These are phyloP conservation scores for Stenolophus ochropezus DNA, from an alignment of 2,888 invertebrate species.

Conservation along the genomic window DNA sequence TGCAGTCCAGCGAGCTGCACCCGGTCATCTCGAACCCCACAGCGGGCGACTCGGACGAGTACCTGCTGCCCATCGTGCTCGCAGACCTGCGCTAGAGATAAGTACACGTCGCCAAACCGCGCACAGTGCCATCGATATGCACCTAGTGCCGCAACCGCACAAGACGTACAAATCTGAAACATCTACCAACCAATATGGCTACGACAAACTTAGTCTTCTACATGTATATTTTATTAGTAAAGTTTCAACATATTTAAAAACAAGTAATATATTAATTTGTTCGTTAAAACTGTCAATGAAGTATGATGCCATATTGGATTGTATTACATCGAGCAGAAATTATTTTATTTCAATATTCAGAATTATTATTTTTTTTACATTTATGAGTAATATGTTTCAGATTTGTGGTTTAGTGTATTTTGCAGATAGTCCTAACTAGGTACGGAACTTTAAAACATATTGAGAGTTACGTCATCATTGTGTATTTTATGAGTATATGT, in stretches of 20 bases:
- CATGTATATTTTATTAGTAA: neutral
- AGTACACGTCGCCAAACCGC: slow-evolving; percentile 50
- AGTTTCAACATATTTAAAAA: too few species aligned
- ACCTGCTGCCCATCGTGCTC: slow-evolving; percentile 76
- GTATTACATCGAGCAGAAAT: too few species aligned
- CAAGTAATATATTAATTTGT: too few species aligned
- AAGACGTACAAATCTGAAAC: neutral
- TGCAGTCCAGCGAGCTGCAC: slow-evolving; percentile 75
- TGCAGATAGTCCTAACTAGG: neutral
- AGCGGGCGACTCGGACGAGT: slow-evolving; percentile 76
- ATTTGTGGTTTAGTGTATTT: neutral
- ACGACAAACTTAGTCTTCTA: neutral
- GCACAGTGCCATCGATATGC: neutral
- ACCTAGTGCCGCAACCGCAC: neutral
- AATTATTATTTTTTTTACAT: too few species aligned
- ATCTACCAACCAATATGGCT: neutral
- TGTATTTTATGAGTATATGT: neutral
- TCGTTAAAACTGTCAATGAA: too few species aligned
- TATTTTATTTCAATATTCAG: too few species aligned
- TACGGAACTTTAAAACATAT: neutral
- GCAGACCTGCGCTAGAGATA: slow-evolving; percentile 74
- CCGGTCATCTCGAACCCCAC: slow-evolving; percentile 75
- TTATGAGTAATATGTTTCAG: neutral
- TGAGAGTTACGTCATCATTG: neutral
- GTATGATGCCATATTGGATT: too few species aligned